Conservation (phyloP, 2,797 vertebrate genomes). For the Hoplostethus mediterraneus region DNA sequence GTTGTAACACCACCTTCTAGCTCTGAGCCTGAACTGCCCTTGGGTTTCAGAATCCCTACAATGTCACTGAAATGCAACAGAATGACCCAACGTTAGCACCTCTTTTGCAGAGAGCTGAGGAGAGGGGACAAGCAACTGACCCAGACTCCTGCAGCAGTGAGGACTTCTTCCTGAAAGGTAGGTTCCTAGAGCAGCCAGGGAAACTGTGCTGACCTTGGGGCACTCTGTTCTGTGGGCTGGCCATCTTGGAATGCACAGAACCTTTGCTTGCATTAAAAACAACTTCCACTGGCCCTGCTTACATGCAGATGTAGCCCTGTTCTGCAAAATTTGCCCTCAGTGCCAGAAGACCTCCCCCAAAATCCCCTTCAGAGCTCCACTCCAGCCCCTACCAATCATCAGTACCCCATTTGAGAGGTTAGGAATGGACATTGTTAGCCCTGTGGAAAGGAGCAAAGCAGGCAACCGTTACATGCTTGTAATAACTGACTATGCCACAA, state of each 20-base stretch:
- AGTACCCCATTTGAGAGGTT: neutral
- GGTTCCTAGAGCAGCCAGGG: neutral
- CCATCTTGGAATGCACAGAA: conserved; percentile 35
- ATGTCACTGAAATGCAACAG: conserved; percentile 16
- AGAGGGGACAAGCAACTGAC: neutral
- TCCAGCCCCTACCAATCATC: conserved; percentile 10
- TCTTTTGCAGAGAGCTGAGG: neutral
- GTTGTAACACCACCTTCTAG: neutral
- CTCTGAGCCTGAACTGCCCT: neutral
- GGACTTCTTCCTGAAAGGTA: conserved; percentile 1
- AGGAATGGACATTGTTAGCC: conserved; percentile 21
- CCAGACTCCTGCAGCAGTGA: neutral
- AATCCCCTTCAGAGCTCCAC: neutral
- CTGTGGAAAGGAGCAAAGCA: conserved; percentile 6
- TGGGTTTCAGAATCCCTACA: conserved; percentile 1
- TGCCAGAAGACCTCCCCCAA: neutral
- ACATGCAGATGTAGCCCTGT: neutral
- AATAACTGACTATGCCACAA: conserved; percentile 13
- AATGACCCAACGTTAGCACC: neutral
- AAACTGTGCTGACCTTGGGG: conserved; percentile 17
- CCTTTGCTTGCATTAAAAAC: neutral
- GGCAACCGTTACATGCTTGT: conserved; percentile 20
- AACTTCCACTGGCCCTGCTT: conserved; percentile 28
- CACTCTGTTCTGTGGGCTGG: conserved; percentile 36
- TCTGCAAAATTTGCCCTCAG: conserved; percentile 29